phyloP scores from a whole-genome alignment of 2,797 vertebrate genomes.

The Meriones psammophilus region DNA sequence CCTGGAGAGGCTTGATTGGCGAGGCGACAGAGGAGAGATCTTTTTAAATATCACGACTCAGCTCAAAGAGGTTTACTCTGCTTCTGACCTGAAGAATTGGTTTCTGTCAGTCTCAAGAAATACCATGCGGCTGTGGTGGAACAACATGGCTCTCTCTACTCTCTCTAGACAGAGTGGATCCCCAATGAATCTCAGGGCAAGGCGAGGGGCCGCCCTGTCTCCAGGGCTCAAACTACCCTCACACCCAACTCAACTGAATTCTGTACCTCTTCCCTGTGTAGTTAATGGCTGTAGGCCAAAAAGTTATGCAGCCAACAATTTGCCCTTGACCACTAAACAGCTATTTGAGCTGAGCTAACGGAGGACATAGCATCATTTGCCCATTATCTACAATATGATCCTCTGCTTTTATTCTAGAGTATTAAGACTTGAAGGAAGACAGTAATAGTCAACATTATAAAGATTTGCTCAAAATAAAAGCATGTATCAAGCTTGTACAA shows the following conservation, averaged over 20 bases:
- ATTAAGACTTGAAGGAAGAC: slow-evolving; percentile 17
- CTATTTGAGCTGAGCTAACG: slow-evolving; percentile 10
- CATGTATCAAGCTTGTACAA: background rate
- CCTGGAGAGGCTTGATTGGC: slow-evolving; percentile 64
- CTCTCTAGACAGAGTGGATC: slow-evolving; percentile 36
- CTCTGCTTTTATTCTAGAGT: slow-evolving; percentile 36
- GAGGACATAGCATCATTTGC: background rate
- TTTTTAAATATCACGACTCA: slow-evolving; percentile 77
- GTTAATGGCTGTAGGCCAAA: slow-evolving; percentile 30
- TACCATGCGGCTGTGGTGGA: background rate
- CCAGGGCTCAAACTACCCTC: background rate
- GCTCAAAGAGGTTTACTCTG: slow-evolving; percentile 69
- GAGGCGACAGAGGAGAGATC: slow-evolving; percentile 67
- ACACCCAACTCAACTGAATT: background rate
- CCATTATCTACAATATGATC: background rate
- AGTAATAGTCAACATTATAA: background rate
- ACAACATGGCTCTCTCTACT: slow-evolving; percentile 8
- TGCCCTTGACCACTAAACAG: slow-evolving; percentile 39
- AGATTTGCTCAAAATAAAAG: slow-evolving; percentile 12
- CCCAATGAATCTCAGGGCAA: background rate
- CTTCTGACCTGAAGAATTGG: slow-evolving; percentile 70
- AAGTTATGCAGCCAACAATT: slow-evolving; percentile 1
- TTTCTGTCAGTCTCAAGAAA: slow-evolving; percentile 33
- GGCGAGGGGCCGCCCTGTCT: slow-evolving; percentile 13
- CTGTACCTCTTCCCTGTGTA: background rate